Base-by-base conservation (phyloP, 2,797 vertebrate genomes). In the Pantherophis alleghaniensis region DNA sequence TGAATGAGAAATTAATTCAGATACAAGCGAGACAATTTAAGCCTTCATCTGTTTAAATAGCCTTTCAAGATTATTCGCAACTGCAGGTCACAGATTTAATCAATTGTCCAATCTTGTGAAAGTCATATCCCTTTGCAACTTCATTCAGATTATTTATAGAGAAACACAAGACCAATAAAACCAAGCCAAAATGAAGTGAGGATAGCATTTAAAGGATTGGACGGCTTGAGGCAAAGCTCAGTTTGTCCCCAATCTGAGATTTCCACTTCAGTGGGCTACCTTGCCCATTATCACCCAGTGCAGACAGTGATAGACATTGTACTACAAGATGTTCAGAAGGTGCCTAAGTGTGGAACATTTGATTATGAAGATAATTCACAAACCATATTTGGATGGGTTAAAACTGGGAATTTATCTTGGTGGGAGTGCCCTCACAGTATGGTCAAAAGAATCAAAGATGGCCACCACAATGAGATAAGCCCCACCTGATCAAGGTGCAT, bases 1-100 rank as follows among this genome's bases (percentile, higher is more conserved):
- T 99, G 98, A 99, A 99, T 99, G 99, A 98, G 98, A 98, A 98
- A 99, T 99, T 99, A 99, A 99, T 99, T 98, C 98, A 98, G 98
- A 98, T 98, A 99, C 98, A 99, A 99, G 99, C 98, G 98, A 98
- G 98, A 98, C 99, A 99, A 99, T 99, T 99, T 99, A 99, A 98
- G 98, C 98, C 98, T 99, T 99, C 99, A 98, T 99, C 99, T 99
- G 99, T 99, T 99, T 99, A 99, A 99, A 99, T 98, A 98, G 98
- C 98, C 98, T 98, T 99, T 98, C 99, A 99, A 99, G 98, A 98
- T 98, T 98, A 98, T 98, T 98, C 98, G 98, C 98, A 98, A 99
- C 98, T 98, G 98, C 98, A 98, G 99, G 99, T 99, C 99, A 99
- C 98, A 98, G 98, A 98, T 99, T 99, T 99, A 99, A 99, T 99